Evolutionary conservation across 2,113 vertebrate species (phyloP).

Genomic region (Hemibagrus wyckioides): DNA sequence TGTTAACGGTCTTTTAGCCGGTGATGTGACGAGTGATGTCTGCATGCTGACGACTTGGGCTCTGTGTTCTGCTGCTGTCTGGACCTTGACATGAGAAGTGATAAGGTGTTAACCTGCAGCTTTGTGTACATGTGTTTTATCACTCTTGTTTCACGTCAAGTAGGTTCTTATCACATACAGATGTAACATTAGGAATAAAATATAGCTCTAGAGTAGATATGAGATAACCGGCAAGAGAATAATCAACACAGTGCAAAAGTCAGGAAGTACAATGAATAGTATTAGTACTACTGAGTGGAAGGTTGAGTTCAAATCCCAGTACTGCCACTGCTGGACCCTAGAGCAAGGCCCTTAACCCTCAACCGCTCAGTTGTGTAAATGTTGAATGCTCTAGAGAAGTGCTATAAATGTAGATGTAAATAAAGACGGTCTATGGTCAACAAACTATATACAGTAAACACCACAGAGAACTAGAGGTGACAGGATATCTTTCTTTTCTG

Average conservation of each 20-base stretch:
- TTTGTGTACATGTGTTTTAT: neutral
- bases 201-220: neutral
- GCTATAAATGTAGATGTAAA: no score
- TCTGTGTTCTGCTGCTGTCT: neutral
- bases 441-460: neutral
- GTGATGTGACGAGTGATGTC: neutral
- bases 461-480: neutral
- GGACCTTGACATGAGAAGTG: slow-evolving; percentile 40
- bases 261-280: no score
- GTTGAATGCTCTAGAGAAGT: no score
- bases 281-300: no score
- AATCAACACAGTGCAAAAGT: neutral
- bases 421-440: neutral
- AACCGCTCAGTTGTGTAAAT: no score
- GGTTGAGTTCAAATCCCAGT: no score
- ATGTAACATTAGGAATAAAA: neutral
- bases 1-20: neutral
- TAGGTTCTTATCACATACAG: neutral
- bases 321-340: no score
- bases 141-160: neutral
- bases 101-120: slow-evolving; percentile 2
- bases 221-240: neutral
- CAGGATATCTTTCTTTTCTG: neutral
- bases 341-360: no score
- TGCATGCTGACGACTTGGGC: neutral